Conservation (phyloP, 2,888 invertebrate genomes). For the Aquatica leii region DNA sequence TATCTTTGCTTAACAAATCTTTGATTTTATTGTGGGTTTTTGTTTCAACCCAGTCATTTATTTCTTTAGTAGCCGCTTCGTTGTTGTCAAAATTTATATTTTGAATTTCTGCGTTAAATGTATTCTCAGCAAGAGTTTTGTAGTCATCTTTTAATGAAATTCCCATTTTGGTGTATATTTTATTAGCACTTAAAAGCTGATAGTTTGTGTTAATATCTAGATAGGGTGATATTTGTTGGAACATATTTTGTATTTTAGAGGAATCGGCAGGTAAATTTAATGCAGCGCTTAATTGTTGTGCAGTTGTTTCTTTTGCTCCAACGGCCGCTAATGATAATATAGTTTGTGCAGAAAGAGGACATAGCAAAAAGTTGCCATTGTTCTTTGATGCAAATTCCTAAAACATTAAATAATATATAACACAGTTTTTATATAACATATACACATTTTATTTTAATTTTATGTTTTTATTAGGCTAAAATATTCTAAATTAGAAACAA, state of each 20-base stretch:
- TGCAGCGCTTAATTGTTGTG: conserved; percentile 41
- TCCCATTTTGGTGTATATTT: conserved; percentile 69
- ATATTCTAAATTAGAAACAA: too few species aligned
- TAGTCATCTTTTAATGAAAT: conserved; percentile 66
- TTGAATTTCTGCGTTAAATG: conserved; percentile 70
- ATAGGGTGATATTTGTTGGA: neutral
- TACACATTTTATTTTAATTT: too few species aligned
- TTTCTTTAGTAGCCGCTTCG: conserved; percentile 44
- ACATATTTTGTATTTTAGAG: neutral
- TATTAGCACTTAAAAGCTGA: conserved; percentile 55
- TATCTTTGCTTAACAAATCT: conserved; percentile 45
- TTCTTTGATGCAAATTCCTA: conserved; percentile 21
- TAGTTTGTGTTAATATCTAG: conserved; percentile 39
- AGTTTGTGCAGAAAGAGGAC: conserved; percentile 53
- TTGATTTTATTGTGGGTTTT: conserved; percentile 55
- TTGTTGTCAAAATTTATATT: conserved; percentile 46
- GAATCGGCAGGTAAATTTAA: neutral
- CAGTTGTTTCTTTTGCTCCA: conserved; percentile 53
- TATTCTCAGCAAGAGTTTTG: conserved; percentile 65
- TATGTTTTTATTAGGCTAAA: too few species aligned
- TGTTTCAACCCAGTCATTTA: conserved; percentile 56
- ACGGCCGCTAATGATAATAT: conserved; percentile 50
- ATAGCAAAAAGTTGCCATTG: conserved; percentile 49
- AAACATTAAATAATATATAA: conserved; percentile 4
- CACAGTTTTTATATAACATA: too few species aligned